Conservation (phyloP, 2,888 invertebrate genomes). For the Oligia fasciuncula region DNA sequence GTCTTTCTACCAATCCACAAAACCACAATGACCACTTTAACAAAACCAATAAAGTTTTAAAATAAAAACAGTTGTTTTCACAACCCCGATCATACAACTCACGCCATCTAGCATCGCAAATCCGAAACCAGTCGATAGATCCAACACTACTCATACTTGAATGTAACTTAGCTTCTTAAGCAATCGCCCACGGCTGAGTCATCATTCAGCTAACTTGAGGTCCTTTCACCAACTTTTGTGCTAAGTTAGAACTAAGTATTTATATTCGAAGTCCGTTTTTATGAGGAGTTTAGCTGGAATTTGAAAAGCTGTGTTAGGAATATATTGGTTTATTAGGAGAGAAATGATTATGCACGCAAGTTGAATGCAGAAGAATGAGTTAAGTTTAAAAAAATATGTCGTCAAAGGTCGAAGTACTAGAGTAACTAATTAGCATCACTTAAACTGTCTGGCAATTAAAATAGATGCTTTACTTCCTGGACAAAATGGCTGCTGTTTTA, state of each 20-base stretch:
- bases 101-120: constrained; percentile 47
- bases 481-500: neutral
- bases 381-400: neutral
- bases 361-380: neutral
- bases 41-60: neutral
- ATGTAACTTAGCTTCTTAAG: constrained; percentile 55
- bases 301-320: neutral
- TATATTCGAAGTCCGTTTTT: constrained; percentile 39
- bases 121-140: constrained; percentile 37
- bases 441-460: constrained; percentile 12
- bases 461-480: neutral
- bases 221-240: constrained; percentile 63
- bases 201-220: constrained; percentile 48
- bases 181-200: constrained; percentile 64
- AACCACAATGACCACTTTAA: neutral
- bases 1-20: neutral
- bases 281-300: constrained; percentile 24
- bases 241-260: constrained; percentile 49
- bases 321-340: neutral
- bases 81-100: constrained; percentile 2
- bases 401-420: neutral
- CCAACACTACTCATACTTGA: constrained; percentile 30
- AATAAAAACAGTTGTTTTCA: constrained; percentile 15
- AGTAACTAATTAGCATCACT: neutral
- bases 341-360: neutral